Base-by-base conservation (phyloP, 2,113 vertebrate species). In the Muntiacus muntjak region DNA sequence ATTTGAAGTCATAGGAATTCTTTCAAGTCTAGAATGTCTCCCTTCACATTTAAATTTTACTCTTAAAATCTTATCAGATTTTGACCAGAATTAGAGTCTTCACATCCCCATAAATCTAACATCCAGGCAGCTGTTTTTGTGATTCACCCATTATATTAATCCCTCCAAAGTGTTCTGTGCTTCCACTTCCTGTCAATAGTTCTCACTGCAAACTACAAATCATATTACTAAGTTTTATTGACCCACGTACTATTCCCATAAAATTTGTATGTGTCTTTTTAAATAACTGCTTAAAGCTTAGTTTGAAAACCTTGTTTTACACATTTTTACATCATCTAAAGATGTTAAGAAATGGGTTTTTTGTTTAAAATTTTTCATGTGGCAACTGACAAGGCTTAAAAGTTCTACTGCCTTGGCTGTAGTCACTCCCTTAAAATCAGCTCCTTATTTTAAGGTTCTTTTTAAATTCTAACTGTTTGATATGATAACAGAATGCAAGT, bases 21-120 rank as follows among this genome's bases (percentile, higher is more conserved):
- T 93, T 88, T 57, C 36, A 96, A 89, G 55, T 76, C 71, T 87
- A 88, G 45, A 85, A 57, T 87, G 9, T 67, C n/a, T 92, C 50
- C 21, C 21, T 88, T 94, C 25, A 57, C 26, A 10, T 94, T 94
- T 95, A 74, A 82, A 91, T 85, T 89, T 94, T 64, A 67, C 90
- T 78, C 45, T 87, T 95, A 91, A 87, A 17, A 85, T 55, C 81
- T 62, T 87, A 60, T 94, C 81, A 96, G 67, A 93, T 94, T 96
- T 92, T 94, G 36, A 71, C 47, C 58, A 94, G 55, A 95, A 96
- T 95, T 76, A 85, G 36, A 86, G n/a, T 82, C 82, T 96, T 67
- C 85, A 71, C 36, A 47, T 33, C 28, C 71, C 58, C 57, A 30
- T 93, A 91, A 98, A 93, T 78, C 76, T 92, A 52, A 81, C 33